Evolutionary conservation across 2,113 vertebrate genomes (phyloP), one percentile per base, ranked within the genome.

Genomic region (Lamprologus callipterus): DNA sequence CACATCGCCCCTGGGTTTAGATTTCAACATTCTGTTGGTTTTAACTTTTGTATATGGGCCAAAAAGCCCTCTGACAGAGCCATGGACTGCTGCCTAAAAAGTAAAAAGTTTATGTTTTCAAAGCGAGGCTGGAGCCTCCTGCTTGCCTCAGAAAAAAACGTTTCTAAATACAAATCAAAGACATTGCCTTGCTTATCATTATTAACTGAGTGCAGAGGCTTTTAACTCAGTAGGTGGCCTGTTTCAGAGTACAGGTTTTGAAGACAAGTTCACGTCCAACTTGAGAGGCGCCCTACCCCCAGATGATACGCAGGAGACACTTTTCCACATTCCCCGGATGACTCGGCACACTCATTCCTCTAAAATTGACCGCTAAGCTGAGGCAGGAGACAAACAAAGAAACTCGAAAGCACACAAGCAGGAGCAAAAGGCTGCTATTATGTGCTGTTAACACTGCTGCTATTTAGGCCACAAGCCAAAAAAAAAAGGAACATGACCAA

Each of bases 321-420:
- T 92, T 91, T 91, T 89, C 93, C 87, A 94, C 95, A 96, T 96
- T 96, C 96, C 92, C 94, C 17, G 84, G 89, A 96, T 96, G 92
- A 93, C 95, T 95, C 63, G 7, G 85, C 92, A 87, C 47, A 87
- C 90, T 95, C 96, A 96, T 95, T 96, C 95, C 94, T 93, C 93
- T 94, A 81, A 96, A 95, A 95, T 91, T 88, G 93, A 92, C 91
- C 84, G 80, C 86, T 92, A 94, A 93, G 91, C 90, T 60, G 40
- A 82, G 73, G 88, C 91, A 85, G 84, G 89, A 93, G 90, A 92
- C 90, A 95, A 93, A 96, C 92, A 96, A 89, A 95, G 93, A 92
- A 88, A 90, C 87, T 88, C 73, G 85, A 60, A 86, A 88, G 28
- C 86, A 85, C 93, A 90, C 89, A 82, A 90, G 91, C 89, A 87